These are phyloP conservation scores for Tympanuchus pallidicinctus DNA, from an alignment of 2,113 vertebrate species.

Conservation along the genomic window DNA sequence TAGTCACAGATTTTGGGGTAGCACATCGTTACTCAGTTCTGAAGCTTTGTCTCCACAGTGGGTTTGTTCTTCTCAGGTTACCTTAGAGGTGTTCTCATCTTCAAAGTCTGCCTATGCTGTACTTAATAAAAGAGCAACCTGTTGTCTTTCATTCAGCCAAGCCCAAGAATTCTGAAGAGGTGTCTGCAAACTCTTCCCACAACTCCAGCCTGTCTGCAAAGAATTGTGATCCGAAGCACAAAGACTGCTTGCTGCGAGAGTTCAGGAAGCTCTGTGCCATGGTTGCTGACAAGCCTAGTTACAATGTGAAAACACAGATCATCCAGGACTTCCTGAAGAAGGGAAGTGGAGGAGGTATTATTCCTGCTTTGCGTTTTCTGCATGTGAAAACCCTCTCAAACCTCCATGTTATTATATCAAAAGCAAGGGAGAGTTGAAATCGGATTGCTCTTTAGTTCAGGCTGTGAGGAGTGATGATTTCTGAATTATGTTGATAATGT, in stretches of 20 bases:
- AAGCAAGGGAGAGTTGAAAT: not conserved
- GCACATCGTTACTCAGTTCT: not conserved
- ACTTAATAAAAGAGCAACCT: not conserved
- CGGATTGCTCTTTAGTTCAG: not conserved
- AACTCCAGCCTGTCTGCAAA: constrained; percentile 80
- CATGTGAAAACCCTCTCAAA: not conserved
- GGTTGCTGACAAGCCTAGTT: constrained; percentile 93
- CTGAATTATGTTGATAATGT: not conserved
- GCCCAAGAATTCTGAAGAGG: constrained; percentile 74
- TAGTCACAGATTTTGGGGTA: not conserved
- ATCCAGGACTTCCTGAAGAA: constrained; percentile 93
- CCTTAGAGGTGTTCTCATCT: not conserved
- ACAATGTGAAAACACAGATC: constrained; percentile 95
- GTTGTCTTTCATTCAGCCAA: constrained; percentile 73
- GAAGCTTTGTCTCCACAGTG: not conserved
- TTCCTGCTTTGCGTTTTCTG: not conserved
- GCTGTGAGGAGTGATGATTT: not conserved
- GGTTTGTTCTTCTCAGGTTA: not conserved
- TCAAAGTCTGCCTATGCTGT: accelerated
- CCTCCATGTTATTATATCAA: not conserved
- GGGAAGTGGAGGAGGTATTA: constrained; percentile 88
- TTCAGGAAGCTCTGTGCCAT: constrained; percentile 94
- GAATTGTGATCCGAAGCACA: constrained; percentile 89
- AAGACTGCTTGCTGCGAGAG: constrained; percentile 92
- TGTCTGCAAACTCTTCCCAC: constrained; percentile 60